Evolutionary conservation across 2,888 invertebrate species (phyloP), one percentile per base, ranked within the genome.

Genomic region (Diarsia brunnea): DNA sequence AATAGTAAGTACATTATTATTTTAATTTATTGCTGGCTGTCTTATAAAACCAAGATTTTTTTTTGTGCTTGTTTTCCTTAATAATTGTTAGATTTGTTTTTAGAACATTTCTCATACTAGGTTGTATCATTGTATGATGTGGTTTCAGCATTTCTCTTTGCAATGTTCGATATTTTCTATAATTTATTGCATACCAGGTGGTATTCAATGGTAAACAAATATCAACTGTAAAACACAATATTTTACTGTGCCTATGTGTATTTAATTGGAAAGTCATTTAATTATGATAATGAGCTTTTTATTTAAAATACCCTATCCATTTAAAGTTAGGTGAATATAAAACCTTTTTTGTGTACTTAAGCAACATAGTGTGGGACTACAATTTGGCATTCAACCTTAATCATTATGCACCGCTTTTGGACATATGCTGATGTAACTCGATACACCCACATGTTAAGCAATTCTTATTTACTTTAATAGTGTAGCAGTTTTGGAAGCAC

Each of bases 1-100:
- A 92, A 98, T 99, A 91, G 98, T 98, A 95, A 97, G 98, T 97
- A 79, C 7, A 47, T 21, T 31, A 8, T 21, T 19, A 24, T 73
- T 38, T 47, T 27, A 12, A 31, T 16, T 24, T 16, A 45, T 24
- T 76, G 12, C 24, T 27, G 27, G 43, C 49, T 31, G 31, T 55
- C n/a, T 19, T 70, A 8, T 10, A 69, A n/a, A 47, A 1, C 16
- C 11, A 16, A 7, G 24, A 49, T 12, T 16, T 43, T 16, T 43
- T 49, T 2, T 61, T 4, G n/a, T n/a, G 16, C 0, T 1, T 27
- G 19, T 19, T 27, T 58, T 58, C 4, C 16, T 27, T 55, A 5
- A 16, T 24, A 14, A 24, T 55, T 53, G 24, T 24, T 55, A 55
- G 24, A 24, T 55, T 55, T 14, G 53, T 55, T 55, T 24, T 16